phyloP scores from a whole-genome alignment of 2,888 invertebrate genomes.

The Drosophila diplacantha region DNA sequence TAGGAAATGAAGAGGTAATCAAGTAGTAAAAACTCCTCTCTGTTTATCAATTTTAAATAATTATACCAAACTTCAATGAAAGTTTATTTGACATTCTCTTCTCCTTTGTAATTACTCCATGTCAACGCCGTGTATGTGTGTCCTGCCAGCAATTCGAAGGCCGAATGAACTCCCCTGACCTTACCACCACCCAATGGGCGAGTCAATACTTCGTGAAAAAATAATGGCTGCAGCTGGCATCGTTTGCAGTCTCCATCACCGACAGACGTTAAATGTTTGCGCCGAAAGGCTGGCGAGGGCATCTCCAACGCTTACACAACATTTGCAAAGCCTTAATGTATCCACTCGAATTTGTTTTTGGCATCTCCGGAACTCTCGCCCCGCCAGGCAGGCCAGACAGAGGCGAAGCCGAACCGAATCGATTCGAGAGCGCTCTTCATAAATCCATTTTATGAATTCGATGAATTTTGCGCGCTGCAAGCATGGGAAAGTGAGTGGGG shows the following conservation, averaged over 20 bases:
- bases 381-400: conserved; percentile 12
- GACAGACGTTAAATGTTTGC: conserved; percentile 36
- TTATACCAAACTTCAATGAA: background rate
- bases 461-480: conserved; percentile 55
- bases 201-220: conserved; percentile 1
- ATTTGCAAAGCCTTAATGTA: conserved; percentile 38
- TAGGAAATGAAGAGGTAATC: background rate
- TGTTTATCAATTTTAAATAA: background rate
- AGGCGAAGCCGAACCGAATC: background rate
- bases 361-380: conserved; percentile 23
- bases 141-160: conserved; percentile 9
- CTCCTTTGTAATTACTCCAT: background rate
- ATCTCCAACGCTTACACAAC: conserved; percentile 22
- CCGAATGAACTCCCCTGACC: conserved; percentile 16
- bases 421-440: conserved; percentile 46
- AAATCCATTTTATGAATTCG: conserved; percentile 64
- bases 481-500: conserved; percentile 14
- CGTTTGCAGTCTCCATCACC: conserved; percentile 17
- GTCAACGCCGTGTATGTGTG: background rate
- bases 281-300: conserved; percentile 5
- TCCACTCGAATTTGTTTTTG: conserved; percentile 37
- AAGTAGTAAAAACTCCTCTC: background rate
- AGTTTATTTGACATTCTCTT: background rate
- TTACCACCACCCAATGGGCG: background rate
- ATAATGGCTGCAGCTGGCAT: conserved; percentile 29